Base-by-base conservation (phyloP, 2,888 invertebrate genomes). In the Lagria hirta region DNA sequence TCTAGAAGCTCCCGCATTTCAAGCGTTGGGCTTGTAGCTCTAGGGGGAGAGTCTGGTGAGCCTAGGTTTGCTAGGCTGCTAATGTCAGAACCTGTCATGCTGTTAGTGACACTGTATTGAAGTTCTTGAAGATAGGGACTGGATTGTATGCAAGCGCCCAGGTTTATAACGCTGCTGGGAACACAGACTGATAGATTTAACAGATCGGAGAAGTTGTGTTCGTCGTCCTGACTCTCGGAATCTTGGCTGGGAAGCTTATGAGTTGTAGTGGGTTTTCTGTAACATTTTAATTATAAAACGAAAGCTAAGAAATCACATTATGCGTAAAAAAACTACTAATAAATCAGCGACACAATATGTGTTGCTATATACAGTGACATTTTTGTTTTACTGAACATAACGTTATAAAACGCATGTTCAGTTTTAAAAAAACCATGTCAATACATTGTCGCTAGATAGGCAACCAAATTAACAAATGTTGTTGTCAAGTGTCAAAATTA, bases 11-110 rank as follows among this genome's bases (percentile, higher is more conserved):
- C 87, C 33, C 81, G 77, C 50, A 86, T 82, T 62, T 84, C 84
- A 52, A 82, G 77, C 6, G 87, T 88, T 3, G 89, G 89, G 62
- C 87, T 88, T n/a, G 88, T 89, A 2, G 88, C 86, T 56, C 83
- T 80, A 0, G 88, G 88, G 0, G 89, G 88, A 0, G 89, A 88
- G 53, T 79, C 80, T 15, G 82, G 82, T 4, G 83, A 82, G 29
- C 81, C 82, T 44, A 78, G 66, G 61, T 83, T 83, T 4, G 81
- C 80, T 54, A 84, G 69, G 65, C 84, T 84, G 61, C 84, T 84
- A 42, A 84, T 80, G 58, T 82, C 83, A n/a, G 83, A 82, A 35
- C 80, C 60, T 4, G 68, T 70, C 57, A 71, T 71, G 46, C 70
- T 71, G 54, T 70, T 72, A 3, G 70, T 68, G 8, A 70, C 67